phyloP scores from a whole-genome alignment of 2,113 vertebrate species.

The human region GRCh38 chr2:146309501-146310000 shows the following conservation, averaged over 20 bases:
- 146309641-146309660: background rate
- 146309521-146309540: no score
- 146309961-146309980: background rate
- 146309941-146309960: background rate
- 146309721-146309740: background rate
- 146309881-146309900: background rate
- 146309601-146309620: no score
- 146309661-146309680: background rate
- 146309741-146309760: background rate
- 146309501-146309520: no score
- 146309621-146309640: background rate
- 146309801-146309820: background rate
- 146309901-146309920: background rate
- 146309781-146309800: background rate
- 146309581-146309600: no score
- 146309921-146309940: background rate
- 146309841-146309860: background rate
- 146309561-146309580: no score
- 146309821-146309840: background rate
- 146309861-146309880: background rate
- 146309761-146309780: background rate
- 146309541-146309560: no score
- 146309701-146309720: background rate
- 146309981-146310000: background rate
- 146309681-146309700: no score